Evolutionary conservation across 1,140 invertebrate species (phyloP).

Genomic region (Lepidostoma basale): DNA sequence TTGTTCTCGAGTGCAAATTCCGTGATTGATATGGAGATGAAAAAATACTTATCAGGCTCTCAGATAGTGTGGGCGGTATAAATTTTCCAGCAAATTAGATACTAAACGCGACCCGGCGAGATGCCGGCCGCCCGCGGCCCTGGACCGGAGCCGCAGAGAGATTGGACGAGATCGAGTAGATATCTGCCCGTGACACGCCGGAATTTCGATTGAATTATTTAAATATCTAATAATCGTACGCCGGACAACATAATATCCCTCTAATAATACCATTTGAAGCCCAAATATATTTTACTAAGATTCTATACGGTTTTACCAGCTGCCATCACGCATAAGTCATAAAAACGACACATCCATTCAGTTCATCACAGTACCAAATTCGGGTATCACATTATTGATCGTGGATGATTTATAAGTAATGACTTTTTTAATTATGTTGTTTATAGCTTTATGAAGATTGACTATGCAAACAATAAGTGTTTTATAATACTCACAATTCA

Average conservation of each 20-base stretch:
- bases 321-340: no score
- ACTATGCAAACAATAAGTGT: no score
- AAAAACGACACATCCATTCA: no score
- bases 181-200: constrained; percentile 11
- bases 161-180: constrained; percentile 1
- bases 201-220: constrained; percentile 16
- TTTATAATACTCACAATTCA: no score
- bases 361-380: no score
- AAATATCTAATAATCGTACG: constrained; percentile 17
- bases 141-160: no score
- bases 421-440: no score
- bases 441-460: no score
- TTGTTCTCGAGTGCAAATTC: constrained; percentile 26
- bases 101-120: not conserved
- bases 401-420: no score
- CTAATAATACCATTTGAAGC: constrained; percentile 13
- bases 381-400: no score
- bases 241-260: not conserved
- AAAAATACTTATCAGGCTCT: not conserved
- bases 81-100: constrained; percentile 30
- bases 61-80: constrained; percentile 22
- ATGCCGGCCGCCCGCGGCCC: constrained; percentile 2
- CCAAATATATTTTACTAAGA: no score
- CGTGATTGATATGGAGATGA: constrained; percentile 26
- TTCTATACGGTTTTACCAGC: no score